phyloP scores from a whole-genome alignment of 2,888 invertebrate species.

The Cerastoderma edule region DNA sequence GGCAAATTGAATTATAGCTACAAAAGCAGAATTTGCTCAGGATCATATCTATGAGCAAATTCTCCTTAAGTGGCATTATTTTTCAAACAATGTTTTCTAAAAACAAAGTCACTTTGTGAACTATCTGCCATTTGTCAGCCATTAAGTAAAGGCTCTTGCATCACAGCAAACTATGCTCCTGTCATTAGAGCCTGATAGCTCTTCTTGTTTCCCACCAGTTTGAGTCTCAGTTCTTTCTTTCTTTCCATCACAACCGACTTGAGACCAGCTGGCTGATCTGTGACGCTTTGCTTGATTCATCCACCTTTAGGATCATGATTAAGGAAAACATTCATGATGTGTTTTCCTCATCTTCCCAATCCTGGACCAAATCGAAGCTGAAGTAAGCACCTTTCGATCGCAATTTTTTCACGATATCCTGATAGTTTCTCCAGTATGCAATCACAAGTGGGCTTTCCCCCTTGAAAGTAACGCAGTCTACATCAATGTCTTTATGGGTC shows the following conservation, averaged over 20 bases:
- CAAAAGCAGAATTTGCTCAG: no score
- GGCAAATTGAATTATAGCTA: no score
- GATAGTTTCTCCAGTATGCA: constrained; percentile 56
- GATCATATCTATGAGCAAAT: no score
- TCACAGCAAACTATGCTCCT: no score
- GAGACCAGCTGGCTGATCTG: not conserved
- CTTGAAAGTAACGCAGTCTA: constrained; percentile 62
- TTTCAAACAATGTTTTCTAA: no score
- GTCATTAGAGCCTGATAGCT: not conserved
- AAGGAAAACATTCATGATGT: constrained; percentile 19
- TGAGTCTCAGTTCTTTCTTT: no score
- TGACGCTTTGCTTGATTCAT: not conserved
- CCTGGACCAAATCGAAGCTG: constrained; percentile 44
- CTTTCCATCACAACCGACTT: no score
- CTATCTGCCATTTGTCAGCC: no score
- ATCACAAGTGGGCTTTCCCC: constrained; percentile 60
- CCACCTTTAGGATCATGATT: not conserved
- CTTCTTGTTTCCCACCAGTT: not conserved
- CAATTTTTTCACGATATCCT: constrained; percentile 51
- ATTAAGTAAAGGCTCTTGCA: no score
- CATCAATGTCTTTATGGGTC: constrained; percentile 47
- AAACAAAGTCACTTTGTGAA: no score
- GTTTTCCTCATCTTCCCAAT: constrained; percentile 42
- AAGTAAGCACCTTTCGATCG: constrained; percentile 51
- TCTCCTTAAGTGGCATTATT: no score